These are phyloP conservation scores for Pleuronectes platessa DNA, from an alignment of 2,113 vertebrate genomes.

Conservation along the genomic window DNA sequence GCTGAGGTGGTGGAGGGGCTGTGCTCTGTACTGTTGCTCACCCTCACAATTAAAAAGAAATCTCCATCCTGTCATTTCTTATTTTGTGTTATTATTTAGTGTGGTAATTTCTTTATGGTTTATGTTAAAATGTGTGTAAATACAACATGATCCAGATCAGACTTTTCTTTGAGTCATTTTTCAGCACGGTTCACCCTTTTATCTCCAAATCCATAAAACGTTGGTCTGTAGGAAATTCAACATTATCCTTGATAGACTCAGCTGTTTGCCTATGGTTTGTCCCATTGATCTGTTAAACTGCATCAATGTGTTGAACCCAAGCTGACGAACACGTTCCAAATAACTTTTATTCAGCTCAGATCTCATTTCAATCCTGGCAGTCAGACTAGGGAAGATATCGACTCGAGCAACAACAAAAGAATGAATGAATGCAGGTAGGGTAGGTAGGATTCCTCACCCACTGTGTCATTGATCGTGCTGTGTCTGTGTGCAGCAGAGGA, in stretches of 20 bases:
- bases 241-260: neutral
- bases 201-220: neutral
- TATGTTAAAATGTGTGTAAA: too few relatives aligned
- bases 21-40: too few relatives aligned
- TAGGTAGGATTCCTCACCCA: neutral
- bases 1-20: too few relatives aligned
- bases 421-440: neutral
- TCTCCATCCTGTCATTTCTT: too few relatives aligned
- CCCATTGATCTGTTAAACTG: constrained; percentile 20
- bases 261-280: neutral
- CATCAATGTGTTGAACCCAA: neutral
- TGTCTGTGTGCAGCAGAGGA: constrained; percentile 77
- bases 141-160: too few relatives aligned
- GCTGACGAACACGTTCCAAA: constrained; percentile 9
- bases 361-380: constrained; percentile 37
- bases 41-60: too few relatives aligned
- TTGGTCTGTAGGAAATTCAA: neutral
- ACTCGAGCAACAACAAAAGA: constrained; percentile 24
- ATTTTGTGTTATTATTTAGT: too few relatives aligned
- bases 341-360: constrained; percentile 23
- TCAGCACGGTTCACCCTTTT: neutral
- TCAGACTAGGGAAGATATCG: constrained; percentile 50
- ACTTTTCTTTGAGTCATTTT: neutral
- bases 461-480: constrained; percentile 11
- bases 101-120: too few relatives aligned